These are phyloP conservation scores for Tenebrio molitor DNA, from an alignment of 1,140 invertebrate species.

Conservation along the genomic window DNA sequence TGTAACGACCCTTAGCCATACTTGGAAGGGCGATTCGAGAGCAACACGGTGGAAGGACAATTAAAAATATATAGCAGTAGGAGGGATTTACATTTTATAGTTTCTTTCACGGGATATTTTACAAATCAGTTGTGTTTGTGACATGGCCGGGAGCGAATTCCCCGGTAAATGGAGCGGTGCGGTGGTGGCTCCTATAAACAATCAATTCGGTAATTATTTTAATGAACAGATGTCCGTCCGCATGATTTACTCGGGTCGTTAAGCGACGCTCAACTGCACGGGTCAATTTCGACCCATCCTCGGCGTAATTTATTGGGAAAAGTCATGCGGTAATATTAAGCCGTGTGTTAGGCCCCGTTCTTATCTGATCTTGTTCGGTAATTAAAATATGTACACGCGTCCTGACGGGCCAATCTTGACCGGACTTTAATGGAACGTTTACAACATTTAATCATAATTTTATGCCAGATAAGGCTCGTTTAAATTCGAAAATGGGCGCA, in stretches of 20 bases:
- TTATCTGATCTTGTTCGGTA: too few relatives aligned
- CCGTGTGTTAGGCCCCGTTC: conserved; percentile 1
- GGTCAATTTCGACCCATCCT: background rate
- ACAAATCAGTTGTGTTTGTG: conserved; percentile 62
- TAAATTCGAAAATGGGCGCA: too few relatives aligned
- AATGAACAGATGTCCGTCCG: background rate
- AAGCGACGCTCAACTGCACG: background rate
- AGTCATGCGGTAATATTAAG: conserved; percentile 7
- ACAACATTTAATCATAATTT: too few relatives aligned
- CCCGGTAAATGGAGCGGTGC: background rate
- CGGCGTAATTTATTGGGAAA: conserved; percentile 8
- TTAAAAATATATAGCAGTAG: conserved; percentile 63
- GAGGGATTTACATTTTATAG: conserved; percentile 63
- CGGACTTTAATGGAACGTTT: too few relatives aligned
- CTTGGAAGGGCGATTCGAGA: conserved; percentile 56
- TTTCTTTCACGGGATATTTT: conserved; percentile 60
- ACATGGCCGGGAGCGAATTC: conserved; percentile 32
- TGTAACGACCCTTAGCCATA: conserved; percentile 53
- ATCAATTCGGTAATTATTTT: conserved; percentile 25
- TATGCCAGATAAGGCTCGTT: too few relatives aligned
- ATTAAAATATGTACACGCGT: too few relatives aligned
- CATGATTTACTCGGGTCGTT: conserved; percentile 2
- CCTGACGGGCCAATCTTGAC: too few relatives aligned
- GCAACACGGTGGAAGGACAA: conserved; percentile 59
- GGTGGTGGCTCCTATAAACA: background rate